These are phyloP conservation scores for Xyrauchen texanus DNA, from an alignment of 2,113 vertebrate species.

Conservation along the genomic window DNA sequence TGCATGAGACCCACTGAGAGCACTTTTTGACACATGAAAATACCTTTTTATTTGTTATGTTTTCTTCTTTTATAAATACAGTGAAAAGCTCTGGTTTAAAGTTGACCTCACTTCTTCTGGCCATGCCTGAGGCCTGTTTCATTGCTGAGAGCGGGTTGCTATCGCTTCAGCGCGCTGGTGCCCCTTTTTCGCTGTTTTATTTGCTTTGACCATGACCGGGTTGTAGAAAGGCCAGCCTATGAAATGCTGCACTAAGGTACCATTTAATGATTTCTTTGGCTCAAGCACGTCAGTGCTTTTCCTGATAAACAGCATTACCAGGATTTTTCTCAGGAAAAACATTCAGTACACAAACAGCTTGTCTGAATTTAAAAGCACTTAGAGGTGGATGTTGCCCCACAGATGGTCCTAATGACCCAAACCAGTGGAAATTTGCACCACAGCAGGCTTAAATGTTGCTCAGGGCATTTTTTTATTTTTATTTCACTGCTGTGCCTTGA, in stretches of 20 bases:
- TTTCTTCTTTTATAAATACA: not conserved
- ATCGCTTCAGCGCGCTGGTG: slow-evolving; percentile 34
- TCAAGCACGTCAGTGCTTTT: slow-evolving; percentile 10
- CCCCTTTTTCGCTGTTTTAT: not conserved
- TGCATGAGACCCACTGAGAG: too few species aligned
- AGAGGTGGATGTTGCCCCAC: not conserved
- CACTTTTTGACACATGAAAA: too few species aligned
- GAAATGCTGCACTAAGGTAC: slow-evolving; percentile 1
- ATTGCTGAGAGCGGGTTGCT: not conserved
- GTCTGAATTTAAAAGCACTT: slow-evolving; percentile 27
- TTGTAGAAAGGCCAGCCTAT: slow-evolving; percentile 2
- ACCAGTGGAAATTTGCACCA: not conserved
- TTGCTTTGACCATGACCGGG: slow-evolving; percentile 18
- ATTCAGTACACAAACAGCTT: slow-evolving; percentile 25
- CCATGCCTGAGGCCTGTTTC: slow-evolving; percentile 7
- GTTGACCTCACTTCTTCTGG: not conserved
- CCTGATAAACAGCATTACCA: slow-evolving; percentile 47
- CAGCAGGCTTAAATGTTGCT: slow-evolving; percentile 29
- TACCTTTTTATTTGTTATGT: too few species aligned
- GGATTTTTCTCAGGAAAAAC: slow-evolving; percentile 21
- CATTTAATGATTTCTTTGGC: slow-evolving; percentile 14
- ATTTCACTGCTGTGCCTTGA: not conserved
- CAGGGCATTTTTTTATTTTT: not conserved
- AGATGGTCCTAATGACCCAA: not conserved
- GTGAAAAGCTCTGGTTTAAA: slow-evolving; percentile 10